Evolutionary conservation across 2,888 invertebrate species (phyloP), one percentile per base, ranked within the genome.

Genomic region (Polydesmus complanatus): DNA sequence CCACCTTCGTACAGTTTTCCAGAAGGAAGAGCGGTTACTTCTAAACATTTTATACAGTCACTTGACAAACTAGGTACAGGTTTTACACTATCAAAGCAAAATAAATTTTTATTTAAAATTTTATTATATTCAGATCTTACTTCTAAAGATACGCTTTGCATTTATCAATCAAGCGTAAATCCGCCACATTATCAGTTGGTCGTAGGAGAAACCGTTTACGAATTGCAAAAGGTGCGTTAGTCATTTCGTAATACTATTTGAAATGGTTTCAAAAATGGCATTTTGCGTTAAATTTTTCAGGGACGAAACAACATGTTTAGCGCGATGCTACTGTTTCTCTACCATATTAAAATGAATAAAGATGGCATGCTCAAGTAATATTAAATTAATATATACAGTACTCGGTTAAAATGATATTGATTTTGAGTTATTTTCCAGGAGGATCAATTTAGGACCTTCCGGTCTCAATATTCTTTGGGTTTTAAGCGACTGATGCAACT

Each of bases 261-360:
- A n/a, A n/a, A n/a, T n/a, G n/a, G n/a, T n/a, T n/a, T n/a, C n/a
- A n/a, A n/a, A n/a, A n/a, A n/a, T n/a, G n/a, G n/a, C n/a, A 19
- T 23, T n/a, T 25, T 18, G n/a, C 14, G 55, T 8, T 25, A 22
- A 23, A 27, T 18, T 23, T 77, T 78, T 65, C 72, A 83, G 82
- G 91, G 92, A 58, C 82, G 91, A 69, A 89, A 90, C 77, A 93
- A 92, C 77, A 76, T 93, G 69, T 87, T 92, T 72, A 88, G 91
- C 73, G 83, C 88, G 57, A 79, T 93, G 64, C 79, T 93, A 68
- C 80, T 92, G 69, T 87, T 93, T 73, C 73, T 92, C 50, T 82
- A 85, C 70, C 81, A 83, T 68, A 83, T 89, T 65, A 85, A 84
- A 67, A 79, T 78, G 65, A 81, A 83, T 67, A 83, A 86, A 68